phyloP scores from a whole-genome alignment of 2,888 invertebrate genomes.

The Napeogenes inachia region DNA sequence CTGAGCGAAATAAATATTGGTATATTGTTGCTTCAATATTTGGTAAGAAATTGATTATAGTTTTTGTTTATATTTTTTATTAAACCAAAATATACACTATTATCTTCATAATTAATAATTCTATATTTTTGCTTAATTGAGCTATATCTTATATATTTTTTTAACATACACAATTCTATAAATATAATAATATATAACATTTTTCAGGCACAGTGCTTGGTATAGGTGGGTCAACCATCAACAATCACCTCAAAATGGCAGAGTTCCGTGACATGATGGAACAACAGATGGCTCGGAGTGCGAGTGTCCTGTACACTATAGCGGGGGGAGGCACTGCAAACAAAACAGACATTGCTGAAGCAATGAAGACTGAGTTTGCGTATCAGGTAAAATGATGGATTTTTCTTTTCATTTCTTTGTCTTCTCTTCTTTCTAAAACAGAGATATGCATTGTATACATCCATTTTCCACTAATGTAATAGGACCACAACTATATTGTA shows the following conservation, averaged over 20 bases:
- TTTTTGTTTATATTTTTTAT: background rate
- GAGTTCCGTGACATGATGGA: constrained; percentile 80
- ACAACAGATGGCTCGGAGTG: constrained; percentile 71
- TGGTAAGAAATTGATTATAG: constrained; percentile 44
- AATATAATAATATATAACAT: background rate
- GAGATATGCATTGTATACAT: no score
- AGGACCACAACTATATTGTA: no score
- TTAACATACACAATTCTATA: constrained; percentile 12
- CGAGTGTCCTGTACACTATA: constrained; percentile 64
- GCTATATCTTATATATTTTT: constrained; percentile 11
- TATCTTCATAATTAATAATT: no score
- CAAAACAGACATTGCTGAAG: constrained; percentile 57
- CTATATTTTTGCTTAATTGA: no score
- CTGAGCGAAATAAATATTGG: constrained; percentile 91
- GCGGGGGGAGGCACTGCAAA: constrained; percentile 59
- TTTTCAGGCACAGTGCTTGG: constrained; percentile 78
- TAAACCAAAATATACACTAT: no score
- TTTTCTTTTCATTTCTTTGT: no score
- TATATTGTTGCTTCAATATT: constrained; percentile 84
- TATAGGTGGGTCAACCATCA: constrained; percentile 81
- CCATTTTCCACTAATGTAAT: no score
- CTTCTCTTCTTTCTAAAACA: no score
- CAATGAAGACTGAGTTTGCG: constrained; percentile 68
- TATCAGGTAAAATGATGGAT: constrained; percentile 50
- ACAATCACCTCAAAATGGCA: constrained; percentile 80